Base-by-base conservation (phyloP, 2,888 invertebrate species). In the Drosophila pseudotakahashii region DNA sequence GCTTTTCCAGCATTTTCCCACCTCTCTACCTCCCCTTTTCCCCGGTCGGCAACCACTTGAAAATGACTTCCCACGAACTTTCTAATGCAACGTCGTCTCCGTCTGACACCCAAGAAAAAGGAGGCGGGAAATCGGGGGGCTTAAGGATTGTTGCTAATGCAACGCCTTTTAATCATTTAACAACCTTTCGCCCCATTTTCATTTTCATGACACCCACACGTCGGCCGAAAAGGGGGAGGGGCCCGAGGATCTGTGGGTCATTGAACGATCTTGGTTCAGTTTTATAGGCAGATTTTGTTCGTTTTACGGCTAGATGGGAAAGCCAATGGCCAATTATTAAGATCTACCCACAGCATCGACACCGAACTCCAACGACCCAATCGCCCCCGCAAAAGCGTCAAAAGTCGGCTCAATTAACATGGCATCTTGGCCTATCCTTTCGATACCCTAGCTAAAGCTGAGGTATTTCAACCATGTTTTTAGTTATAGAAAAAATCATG, bases 31-130 rank as follows among this genome's bases (percentile, higher is more conserved):
- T 3, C 41, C 16, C 2, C 36, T 13, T 9, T 39, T 37, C 44
- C 51, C 62, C 37, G 53, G 41, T 42, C 61, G 48, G 39, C 67
- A 51, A 37, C 72, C 66, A 74, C 74, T 77, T 68, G 77, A 61
- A 78, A 76, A 80, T n/a, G 68, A 75, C 88, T 88, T 88, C 88
- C 88, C 88, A 84, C 84, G 88, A 88, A 88, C 84, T 85, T 85
- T 85, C 88, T 85, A 85, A 86, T 88, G 84, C 84, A 75, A 57
- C 55, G 26, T 52, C 63, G 32, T 45, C 51, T n/a, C 37, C 51
- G 51, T 30, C 45, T 52, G 51, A 39, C 53, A 52, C 32, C 23
- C 39, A 53, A 57, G 44, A 58, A 58, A 77, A 58, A 26, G 47
- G 14, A 47, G 50, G 39, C 30, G 19, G 7, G 19, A 41, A 42